phyloP scores from a whole-genome alignment of 1,140 invertebrate genomes.

The Latrodectus geometricus region DNA sequence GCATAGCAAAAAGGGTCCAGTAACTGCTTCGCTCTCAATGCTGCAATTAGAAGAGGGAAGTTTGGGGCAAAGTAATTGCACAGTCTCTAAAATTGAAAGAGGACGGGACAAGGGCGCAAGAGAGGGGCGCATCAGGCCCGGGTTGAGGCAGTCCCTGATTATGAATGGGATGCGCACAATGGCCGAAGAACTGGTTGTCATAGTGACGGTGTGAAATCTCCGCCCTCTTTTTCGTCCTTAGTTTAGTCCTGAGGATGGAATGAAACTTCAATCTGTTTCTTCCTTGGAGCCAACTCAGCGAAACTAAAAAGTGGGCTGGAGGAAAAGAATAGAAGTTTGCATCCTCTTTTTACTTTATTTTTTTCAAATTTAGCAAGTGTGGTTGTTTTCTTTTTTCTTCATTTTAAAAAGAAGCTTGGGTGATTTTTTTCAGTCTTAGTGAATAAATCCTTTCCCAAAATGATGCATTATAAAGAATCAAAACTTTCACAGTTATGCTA shows the following conservation, averaged over 20 bases:
- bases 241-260: slow-evolving; percentile 28
- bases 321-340: not conserved
- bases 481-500: slow-evolving; percentile 5
- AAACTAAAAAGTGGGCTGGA: slow-evolving; percentile 34
- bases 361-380: slow-evolving; percentile 32
- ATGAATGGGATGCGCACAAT: slow-evolving; percentile 62
- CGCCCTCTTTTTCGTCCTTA: slow-evolving; percentile 57
- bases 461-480: slow-evolving; percentile 24
- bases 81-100: slow-evolving; percentile 51
- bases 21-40: slow-evolving; percentile 10
- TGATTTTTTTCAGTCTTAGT: slow-evolving; percentile 15
- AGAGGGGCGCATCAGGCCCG: slow-evolving; percentile 31
- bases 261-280: slow-evolving; percentile 58
- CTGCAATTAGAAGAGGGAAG: slow-evolving; percentile 41
- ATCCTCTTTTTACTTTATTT: not conserved
- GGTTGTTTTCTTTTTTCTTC: slow-evolving; percentile 7
- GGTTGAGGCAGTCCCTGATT: slow-evolving; percentile 54
- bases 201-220: slow-evolving; percentile 44
- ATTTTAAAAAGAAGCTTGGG: slow-evolving; percentile 1
- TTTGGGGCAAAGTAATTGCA: slow-evolving; percentile 53
- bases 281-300: slow-evolving; percentile 47
- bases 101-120: slow-evolving; percentile 45
- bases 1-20: slow-evolving; percentile 24
- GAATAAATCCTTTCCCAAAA: slow-evolving; percentile 10
- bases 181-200: slow-evolving; percentile 46